Evolutionary conservation across 2,888 invertebrate species (phyloP), one percentile per base, ranked within the genome.

Genomic region (Palloptera scutellata): DNA sequence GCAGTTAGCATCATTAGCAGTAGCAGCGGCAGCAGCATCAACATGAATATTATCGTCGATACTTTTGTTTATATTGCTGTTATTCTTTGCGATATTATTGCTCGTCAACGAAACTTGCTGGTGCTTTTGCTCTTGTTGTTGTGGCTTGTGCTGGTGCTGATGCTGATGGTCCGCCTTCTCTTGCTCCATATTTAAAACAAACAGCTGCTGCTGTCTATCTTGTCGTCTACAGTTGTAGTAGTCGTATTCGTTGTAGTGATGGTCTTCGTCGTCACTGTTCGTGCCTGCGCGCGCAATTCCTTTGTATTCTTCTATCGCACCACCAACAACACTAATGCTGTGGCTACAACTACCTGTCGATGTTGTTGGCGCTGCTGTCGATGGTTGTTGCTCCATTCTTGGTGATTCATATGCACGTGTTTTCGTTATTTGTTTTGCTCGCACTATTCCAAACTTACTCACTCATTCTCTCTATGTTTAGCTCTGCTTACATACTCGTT

Each of bases 161-260:
- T 69, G 63, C 43, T 20, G 13, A 15, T 42, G 42, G n/a, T n/a
- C n/a, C 69, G 67, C 69, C 72, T 72, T 73, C 71, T 48, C 48
- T 15, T 48, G 2, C 1, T 48, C 48, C 48, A 48, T 48, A 6
- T 30, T 30, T 6, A 30, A 30, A 30, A 2, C 30, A 30, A 30
- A 30, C 30, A 10, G n/a, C 15, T 52, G 17, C 15, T 52, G 17
- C 15, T 13, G 48, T 48, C 8, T n/a, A 15, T 8, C 13, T 15
- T 48, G 48, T 48, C 48, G 48, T 48, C 48, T 51, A 17, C 10
- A 6, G 3, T 30, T 30, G 30, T 30, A 6, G 30, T 52, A 6
- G 3, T 30, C 6, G 30, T 30, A 6, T 2, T 52, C 11, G 52
- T 12, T 52, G 52, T 52, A 58, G 52, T 19, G 30, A 30, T 30